phyloP scores from a whole-genome alignment of 2,888 invertebrate genomes.

The Punctoribates punctum region DNA sequence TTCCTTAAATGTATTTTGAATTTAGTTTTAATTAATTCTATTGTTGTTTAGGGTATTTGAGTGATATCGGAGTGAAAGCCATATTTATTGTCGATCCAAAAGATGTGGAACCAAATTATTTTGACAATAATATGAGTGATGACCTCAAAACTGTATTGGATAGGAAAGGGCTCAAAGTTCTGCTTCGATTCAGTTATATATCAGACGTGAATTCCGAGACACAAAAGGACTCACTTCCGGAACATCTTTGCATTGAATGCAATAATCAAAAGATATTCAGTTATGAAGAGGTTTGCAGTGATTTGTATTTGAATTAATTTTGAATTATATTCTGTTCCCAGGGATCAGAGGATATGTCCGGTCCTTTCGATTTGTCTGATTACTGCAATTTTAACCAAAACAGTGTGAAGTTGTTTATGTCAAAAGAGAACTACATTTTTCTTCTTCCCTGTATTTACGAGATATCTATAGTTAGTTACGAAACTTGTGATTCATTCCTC shows the following conservation, averaged over 20 bases:
- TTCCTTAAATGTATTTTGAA: background rate
- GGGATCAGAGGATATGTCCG: background rate
- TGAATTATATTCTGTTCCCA: background rate
- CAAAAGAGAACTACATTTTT: background rate
- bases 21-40: background rate
- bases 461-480: background rate
- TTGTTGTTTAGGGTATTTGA: slow-evolving; percentile 13
- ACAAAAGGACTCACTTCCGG: slow-evolving; percentile 23
- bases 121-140: background rate
- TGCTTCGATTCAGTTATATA: slow-evolving; percentile 5
- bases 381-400: background rate
- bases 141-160: background rate
- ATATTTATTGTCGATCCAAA: background rate
- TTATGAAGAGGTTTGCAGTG: background rate
- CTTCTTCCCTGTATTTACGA: slow-evolving; percentile 20
- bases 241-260: slow-evolving; percentile 28
- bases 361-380: background rate
- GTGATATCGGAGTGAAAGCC: background rate
- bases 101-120: background rate
- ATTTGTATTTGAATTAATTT: background rate
- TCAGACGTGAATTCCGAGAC: background rate
- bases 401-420: background rate
- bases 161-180: background rate
- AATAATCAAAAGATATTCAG: background rate
- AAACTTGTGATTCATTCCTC: slow-evolving; percentile 10